Evolutionary conservation across 2,797 vertebrate species (phyloP).

Genomic region (Bovichtus diacanthus): DNA sequence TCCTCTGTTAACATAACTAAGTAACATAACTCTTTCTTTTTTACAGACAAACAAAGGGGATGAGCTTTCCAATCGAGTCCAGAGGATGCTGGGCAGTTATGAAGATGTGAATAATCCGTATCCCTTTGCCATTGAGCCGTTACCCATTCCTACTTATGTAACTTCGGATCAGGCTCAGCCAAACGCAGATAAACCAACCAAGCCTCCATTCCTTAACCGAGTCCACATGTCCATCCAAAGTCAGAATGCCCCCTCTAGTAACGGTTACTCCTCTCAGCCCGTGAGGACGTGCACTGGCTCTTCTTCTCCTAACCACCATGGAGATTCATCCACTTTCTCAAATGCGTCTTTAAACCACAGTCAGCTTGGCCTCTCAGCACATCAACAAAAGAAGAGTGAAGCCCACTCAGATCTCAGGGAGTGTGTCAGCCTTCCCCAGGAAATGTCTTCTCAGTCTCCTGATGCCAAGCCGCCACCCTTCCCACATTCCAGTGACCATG

Average conservation of each 20-base stretch:
- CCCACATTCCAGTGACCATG: conserved; percentile 87
- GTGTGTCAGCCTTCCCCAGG: conserved; percentile 73
- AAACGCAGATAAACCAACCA: conserved; percentile 75
- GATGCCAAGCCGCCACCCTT: conserved; percentile 85
- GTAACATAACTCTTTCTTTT: conserved; percentile 35
- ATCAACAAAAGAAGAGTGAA: conserved; percentile 68
- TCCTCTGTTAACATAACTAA: conserved; percentile 1
- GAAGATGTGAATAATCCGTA: conserved; percentile 89
- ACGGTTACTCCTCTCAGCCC: conserved; percentile 70
- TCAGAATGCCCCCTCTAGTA: conserved; percentile 60
- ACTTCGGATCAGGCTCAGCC: conserved; percentile 66
- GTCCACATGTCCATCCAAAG: conserved; percentile 58
- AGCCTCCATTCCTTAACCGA: conserved; percentile 80
- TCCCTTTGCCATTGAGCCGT: conserved; percentile 67
- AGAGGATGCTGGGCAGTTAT: conserved; percentile 94
- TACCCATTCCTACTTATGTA: conserved; percentile 67
- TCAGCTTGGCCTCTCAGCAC: conserved; percentile 42
- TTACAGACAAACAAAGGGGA: conserved; percentile 93
- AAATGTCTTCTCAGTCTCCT: conserved; percentile 83
- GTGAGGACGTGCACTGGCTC: conserved; percentile 71
- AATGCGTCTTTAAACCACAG: conserved; percentile 55
- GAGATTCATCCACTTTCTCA: conserved; percentile 62
- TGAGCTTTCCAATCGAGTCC: conserved; percentile 93
- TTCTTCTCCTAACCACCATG: conserved; percentile 65
- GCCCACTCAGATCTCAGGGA: conserved; percentile 69